Base-by-base conservation (phyloP, 1,140 invertebrate genomes). In the Lepidostoma basale region DNA sequence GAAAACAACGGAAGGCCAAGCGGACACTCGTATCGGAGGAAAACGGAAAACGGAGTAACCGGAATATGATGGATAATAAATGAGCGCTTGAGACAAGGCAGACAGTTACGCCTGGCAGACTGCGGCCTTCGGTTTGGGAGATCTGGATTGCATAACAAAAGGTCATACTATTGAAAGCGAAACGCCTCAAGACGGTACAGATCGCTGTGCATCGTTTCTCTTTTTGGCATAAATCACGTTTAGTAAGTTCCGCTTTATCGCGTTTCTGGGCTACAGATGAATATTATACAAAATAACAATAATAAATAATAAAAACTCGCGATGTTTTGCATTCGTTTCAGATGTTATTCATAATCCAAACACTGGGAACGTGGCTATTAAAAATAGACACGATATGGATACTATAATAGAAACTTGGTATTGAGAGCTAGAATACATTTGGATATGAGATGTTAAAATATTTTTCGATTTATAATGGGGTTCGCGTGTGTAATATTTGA, bases 91-190 rank as follows among this genome's bases (percentile, higher is more conserved):
- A 39, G 52, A 56, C 52, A 56, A 33, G 28, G 28, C 28, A 49
- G 45, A 36, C 23, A 33, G 52, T 36, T 36, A 56, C 52, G 52
- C 52, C 30, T 56, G 14, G 18, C 52, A 33, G 28, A 36, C 9
- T n/a, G 28, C 39, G 56, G 39, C 56, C 56, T 60, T 60, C 56
- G 30, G 12, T 28, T 25, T 42, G 23, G 56, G 56, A 60, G 56
- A 60, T 60, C 39, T 22, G 39, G n/a, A 42, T 60, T 60, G 56
- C 56, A 42, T 42, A 60, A 60, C 39, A 60, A 60, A 60, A 60
- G 56, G 56, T 60, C 39, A 33, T 18, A 39, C 54, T 6, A 59
- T 40, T 22, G 56, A 60, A 42, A 60, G 56, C 36, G 56, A 60
- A 60, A 42, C 25, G n/a, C 28, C 33, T 20, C 52, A n/a, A 56